Base-by-base conservation (phyloP, 2,888 invertebrate species). In the Calameuta pallipes region DNA sequence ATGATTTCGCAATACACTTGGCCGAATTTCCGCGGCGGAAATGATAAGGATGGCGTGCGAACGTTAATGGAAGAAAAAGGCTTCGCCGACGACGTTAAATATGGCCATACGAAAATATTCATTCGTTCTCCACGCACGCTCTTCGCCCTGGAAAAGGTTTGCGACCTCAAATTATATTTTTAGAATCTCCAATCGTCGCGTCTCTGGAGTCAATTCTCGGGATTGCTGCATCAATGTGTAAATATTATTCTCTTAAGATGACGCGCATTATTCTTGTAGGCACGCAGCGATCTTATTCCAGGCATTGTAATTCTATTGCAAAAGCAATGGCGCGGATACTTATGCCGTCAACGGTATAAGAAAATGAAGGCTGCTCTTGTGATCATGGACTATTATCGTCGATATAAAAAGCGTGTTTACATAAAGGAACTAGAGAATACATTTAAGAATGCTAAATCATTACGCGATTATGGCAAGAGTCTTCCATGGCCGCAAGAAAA, bases 1-100 rank as follows among this genome's bases (percentile, higher is more conserved):
- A 98, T 99, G 97, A 96, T 98, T 85, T 97, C 97, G 0, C 96
- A 96, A 89, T 96, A 96, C 92, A 99, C 99, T 3, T 99, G 99
- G 99, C 99, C 99, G 68, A 98, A 98, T 92, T 99, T 96, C 93
- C 94, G 95, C 79, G 95, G 95, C 6, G 95, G 95, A 76, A 93
- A 92, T 76, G 96, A 96, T 84, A 94, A 94, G 87, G 97, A 98
- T 82, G 98, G 98, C 1, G 97, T 97, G 4, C 93, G 95, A 89
- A 96, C 96, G 81, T 94, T 99, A 81, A 94, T 99, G 84, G 94
- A 96, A 75, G 97, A 98, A 84, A 94, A 96, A 86, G 94, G 95
- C 69, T 95, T 96, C 84, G 91, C 94, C 3, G 92, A 95, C 68
- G 99, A 99, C 89, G 98, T 98, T 33, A 97, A 97, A 91, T 98